These are phyloP conservation scores for Argya squamiceps DNA, from an alignment of 2,797 vertebrate genomes.

Conservation along the genomic window DNA sequence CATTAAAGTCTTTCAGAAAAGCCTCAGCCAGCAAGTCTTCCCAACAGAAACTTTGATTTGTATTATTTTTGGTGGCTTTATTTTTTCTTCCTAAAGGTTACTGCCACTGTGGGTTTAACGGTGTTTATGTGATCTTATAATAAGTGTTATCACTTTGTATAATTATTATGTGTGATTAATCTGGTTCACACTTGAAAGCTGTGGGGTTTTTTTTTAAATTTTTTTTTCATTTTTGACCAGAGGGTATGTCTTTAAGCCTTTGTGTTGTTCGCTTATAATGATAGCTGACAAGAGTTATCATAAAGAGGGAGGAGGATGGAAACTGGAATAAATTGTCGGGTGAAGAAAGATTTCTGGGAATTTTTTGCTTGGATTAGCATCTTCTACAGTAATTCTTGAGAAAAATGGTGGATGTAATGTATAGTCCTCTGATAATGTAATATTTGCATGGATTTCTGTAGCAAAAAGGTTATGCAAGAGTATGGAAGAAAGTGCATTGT, in stretches of 20 bases:
- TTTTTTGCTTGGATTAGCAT: not conserved
- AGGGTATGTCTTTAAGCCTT: conserved; percentile 69
- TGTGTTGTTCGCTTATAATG: conserved; percentile 63
- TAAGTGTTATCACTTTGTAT: conserved; percentile 72
- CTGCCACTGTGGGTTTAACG: conserved; percentile 71
- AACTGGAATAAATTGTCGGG: conserved; percentile 14
- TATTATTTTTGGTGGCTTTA: conserved; percentile 53
- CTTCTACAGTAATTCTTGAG: not conserved
- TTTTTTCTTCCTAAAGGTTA: conserved; percentile 64
- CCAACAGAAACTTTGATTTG: conserved; percentile 23
- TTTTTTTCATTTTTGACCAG: conserved; percentile 41
- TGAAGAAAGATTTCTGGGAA: not conserved
- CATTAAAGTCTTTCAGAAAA: not conserved
- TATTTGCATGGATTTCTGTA: not conserved
- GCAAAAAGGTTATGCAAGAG: not conserved
- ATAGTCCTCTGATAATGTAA: not conserved
- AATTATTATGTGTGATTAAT: conserved; percentile 76
- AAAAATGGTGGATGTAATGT: not conserved
- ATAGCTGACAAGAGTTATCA: conserved; percentile 60
- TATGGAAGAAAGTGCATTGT: not conserved
- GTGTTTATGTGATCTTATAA: conserved; percentile 67
- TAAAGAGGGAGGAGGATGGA: conserved; percentile 13
- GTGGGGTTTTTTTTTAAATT: not conserved
- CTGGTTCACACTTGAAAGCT: conserved; percentile 65
- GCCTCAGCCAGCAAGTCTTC: not conserved